Base-by-base conservation (phyloP, 2,113 vertebrate species). In the Leptobrachium leishanense region DNA sequence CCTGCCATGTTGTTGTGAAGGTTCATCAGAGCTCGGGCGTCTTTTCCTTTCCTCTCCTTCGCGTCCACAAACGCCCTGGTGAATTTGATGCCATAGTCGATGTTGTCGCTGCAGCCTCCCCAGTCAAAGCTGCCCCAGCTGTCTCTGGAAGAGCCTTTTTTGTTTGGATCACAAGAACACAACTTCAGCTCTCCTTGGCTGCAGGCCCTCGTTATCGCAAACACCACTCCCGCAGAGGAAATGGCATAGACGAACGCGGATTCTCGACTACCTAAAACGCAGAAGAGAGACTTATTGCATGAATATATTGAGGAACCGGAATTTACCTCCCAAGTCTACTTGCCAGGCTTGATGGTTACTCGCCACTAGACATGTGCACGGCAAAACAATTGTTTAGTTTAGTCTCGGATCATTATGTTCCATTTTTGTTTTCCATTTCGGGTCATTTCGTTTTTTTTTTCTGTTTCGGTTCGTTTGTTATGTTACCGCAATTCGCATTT, bases 21-120 rank as follows among this genome's bases (percentile, higher is more conserved):
- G 84, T 98, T 98, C 94, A 98, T 98, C 68, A 98, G 90, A 0
- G 97, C 97, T 54, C 95, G 90, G 9, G 94, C 96, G 3, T 99
- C 97, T 82, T 95, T 93, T 85, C 94, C 95, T 82, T 92, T 95
- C 81, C 88, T 85, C 77, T 98, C 97, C 79, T 96, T 97, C 84
- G 96, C 96, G 4, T 99, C 97, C 74, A 97, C 93, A 2, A 99
- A 99, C 0, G 92, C 90, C 83, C 94, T 93, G 82, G 95, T 94
- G 86, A 98, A 98, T 80, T 89, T 94, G 85, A 97, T 82, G 55
- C 96, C 97, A 20, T 98, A 95, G 82, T 98, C 95, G 20, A 98
- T 93, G 79, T 98, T 95, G 83, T 98, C 97, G 0, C 97, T 98
- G 92, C 97, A 99, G 87, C 97, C 97, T 2, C 96, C 97, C 97